phyloP scores from a whole-genome alignment of 2,113 vertebrate genomes.

The Tylochromis polylepis region DNA sequence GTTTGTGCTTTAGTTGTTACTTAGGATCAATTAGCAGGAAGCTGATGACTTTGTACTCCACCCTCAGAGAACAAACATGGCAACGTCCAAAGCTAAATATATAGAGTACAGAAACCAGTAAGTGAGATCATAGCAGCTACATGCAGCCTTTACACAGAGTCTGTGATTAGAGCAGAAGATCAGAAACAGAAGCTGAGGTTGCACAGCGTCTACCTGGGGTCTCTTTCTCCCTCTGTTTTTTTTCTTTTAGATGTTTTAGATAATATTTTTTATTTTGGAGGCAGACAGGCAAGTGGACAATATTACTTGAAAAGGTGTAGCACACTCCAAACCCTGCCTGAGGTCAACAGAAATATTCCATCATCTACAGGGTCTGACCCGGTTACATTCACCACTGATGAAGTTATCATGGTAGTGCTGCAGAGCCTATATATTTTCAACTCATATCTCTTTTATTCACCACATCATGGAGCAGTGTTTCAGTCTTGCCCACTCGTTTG shows the following conservation, averaged over 20 bases:
- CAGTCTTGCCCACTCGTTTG: conserved; percentile 49
- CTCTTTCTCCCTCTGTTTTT: not conserved
- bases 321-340: not conserved
- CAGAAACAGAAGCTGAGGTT: not conserved
- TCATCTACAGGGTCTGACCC: not conserved
- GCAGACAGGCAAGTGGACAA: not conserved
- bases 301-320: not conserved
- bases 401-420: not conserved
- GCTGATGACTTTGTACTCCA: not conserved
- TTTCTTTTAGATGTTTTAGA: not conserved
- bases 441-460: conserved; percentile 9
- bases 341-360: not conserved
- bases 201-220: not conserved
- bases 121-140: not conserved
- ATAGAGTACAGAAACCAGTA: not conserved
- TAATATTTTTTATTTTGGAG: not conserved
- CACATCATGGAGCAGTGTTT: conserved; percentile 6
- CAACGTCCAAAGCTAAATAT: not conserved
- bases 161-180: not conserved
- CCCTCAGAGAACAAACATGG: not conserved
- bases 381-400: not conserved
- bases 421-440: not conserved
- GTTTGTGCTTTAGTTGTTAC: not conserved
- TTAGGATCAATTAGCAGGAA: not conserved
- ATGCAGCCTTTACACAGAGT: not conserved